Conservation (phyloP, 2,113 vertebrate genomes). For the Tylochromis polylepis region DNA sequence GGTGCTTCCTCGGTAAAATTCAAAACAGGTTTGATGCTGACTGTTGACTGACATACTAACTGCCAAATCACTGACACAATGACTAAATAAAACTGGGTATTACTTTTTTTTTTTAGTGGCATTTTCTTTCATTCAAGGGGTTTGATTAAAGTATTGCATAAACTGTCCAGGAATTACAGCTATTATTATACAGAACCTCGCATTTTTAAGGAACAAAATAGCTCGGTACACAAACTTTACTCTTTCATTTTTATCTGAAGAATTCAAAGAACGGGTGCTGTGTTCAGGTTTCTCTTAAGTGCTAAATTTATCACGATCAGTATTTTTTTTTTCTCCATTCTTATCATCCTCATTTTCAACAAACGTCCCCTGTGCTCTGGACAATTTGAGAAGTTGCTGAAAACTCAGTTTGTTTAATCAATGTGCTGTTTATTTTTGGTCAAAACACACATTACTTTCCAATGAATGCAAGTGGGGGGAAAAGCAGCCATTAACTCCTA, state of each 20-base stretch:
- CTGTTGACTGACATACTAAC: not conserved
- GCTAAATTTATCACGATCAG: not conserved
- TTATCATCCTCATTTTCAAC: not conserved
- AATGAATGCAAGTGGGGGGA: not conserved
- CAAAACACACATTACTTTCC: not conserved
- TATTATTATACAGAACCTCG: not conserved
- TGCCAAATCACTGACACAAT: not conserved
- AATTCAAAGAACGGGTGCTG: not conserved
- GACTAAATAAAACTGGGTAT: not conserved
- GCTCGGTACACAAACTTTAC: not conserved
- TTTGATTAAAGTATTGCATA: not conserved
- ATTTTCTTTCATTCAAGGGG: accelerated
- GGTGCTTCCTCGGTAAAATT: not conserved
- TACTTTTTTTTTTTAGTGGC: not conserved
- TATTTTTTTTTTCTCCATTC: not conserved
- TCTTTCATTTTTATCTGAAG: not conserved
- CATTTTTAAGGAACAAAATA: not conserved
- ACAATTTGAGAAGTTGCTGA: not conserved
- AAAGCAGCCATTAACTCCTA: not conserved
- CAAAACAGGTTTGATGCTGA: not conserved
- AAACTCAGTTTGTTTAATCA: not conserved
- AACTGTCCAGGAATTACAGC: not conserved
- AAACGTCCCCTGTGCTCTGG: not conserved
- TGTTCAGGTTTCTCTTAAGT: not conserved
- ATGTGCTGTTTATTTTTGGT: not conserved